Percentiles rank a stretch among this genome's conserved stretches.
Conservation (phyloP, 1,140 invertebrate genomes). For the Aradophagus sp. region DNA sequence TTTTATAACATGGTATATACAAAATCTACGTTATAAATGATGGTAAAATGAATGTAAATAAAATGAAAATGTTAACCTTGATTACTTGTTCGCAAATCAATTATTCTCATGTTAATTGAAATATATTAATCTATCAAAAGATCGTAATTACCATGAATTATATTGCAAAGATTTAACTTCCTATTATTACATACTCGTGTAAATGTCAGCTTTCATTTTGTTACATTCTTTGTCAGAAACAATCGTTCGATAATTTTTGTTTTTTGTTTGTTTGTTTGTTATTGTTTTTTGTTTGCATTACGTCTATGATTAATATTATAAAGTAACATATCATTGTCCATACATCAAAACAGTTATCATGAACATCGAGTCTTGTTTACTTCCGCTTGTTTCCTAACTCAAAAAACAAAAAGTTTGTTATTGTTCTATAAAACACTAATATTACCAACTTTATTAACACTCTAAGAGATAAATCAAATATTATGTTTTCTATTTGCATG, state of each 20-base stretch:
- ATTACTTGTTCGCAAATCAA: not conserved
- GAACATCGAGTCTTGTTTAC: slow-evolving; percentile 31
- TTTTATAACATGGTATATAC: slow-evolving; percentile 25
- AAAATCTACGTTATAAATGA: slow-evolving; percentile 41
- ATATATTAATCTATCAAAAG: slow-evolving; percentile 12
- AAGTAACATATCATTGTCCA: slow-evolving; percentile 31
- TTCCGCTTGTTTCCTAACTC: slow-evolving; percentile 4
- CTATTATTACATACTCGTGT: slow-evolving; percentile 11
- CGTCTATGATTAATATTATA: slow-evolving; percentile 42
- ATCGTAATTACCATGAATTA: slow-evolving; percentile 5
- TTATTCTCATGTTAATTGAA: slow-evolving; percentile 11
- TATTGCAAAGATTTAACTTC: slow-evolving; percentile 3
- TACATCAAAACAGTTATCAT: slow-evolving; percentile 14
- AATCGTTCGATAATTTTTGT: slow-evolving; percentile 52
- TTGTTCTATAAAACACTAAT: too few species aligned
- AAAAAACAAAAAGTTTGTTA: too few species aligned
- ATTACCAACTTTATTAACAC: too few species aligned
- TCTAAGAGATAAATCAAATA: too few species aligned
- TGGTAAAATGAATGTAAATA: too few species aligned
- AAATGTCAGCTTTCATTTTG: slow-evolving; percentile 21
- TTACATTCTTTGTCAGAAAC: slow-evolving; percentile 42
- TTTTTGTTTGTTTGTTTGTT: too few species aligned
- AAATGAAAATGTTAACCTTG: too few species aligned
- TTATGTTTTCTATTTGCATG: too few species aligned
- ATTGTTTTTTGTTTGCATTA: slow-evolving; percentile 32